Evolutionary conservation across 2,113 vertebrate species (phyloP), one percentile per base, ranked within the genome.

Genomic region (Sylvia atricapilla): DNA sequence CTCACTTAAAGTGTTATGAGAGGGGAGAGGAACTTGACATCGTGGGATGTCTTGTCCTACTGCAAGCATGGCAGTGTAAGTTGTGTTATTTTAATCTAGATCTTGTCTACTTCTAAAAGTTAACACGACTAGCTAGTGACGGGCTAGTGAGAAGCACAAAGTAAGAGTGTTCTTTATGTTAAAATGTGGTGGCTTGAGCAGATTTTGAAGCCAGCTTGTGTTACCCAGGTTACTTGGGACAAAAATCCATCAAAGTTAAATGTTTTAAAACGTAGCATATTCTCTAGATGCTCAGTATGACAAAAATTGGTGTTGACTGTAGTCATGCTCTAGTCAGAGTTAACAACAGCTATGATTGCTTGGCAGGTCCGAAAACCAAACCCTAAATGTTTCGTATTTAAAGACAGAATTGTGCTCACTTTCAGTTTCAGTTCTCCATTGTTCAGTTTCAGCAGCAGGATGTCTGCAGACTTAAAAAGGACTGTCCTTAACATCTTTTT

Each of bases 401-500:
- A 63, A 88, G 55, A 55, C 13, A 12, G 7, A 90, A 35, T 10
- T 19, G 5, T 22, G 17, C 39, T 90, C 6, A 1, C 39, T 62
- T 91, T 53, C 46, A 43, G 15, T 64, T 52, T 80, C 10, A 55
- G 27, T 89, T 86, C 37, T 90, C 44, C 41, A 30, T 53, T 56
- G 23, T 76, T 85, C 66, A 39, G 6, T 68, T 82, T 68, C 58
- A 90, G 86, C 49, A 76, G 33, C 39, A 76, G 82, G 28, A 49
- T 93, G 21, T 53, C 58, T 93, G 22, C 79, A 89, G 55, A 67
- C 11, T 30, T 19, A 3, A 53, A 56, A 52, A 47, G 31, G 17
- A 60, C 91, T 97, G 80, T 95, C 98, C 97, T 98, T 98, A 97
- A 98, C 96, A 59, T 46, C 22, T 49, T 35, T 56, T 91, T 63